These are phyloP conservation scores for Torymus tubicola DNA, from an alignment of 2,888 invertebrate species.

Conservation along the genomic window DNA sequence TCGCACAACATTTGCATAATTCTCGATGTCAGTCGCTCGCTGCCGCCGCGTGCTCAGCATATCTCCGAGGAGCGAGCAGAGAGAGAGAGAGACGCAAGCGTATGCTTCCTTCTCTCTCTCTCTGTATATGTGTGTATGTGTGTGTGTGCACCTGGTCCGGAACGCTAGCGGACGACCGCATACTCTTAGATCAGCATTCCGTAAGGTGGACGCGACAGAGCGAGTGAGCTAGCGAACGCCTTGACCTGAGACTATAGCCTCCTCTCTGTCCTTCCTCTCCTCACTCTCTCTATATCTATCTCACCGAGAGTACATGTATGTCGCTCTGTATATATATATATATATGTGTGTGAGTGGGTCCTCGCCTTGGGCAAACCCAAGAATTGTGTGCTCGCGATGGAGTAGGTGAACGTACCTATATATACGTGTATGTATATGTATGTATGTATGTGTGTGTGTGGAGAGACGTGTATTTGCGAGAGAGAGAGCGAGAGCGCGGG, in stretches of 20 bases:
- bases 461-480: neutral
- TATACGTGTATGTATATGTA: neutral
- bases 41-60: slow-evolving; percentile 60
- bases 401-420: neutral
- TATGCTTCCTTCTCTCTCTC: neutral
- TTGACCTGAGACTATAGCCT: neutral
- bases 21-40: slow-evolving; percentile 57
- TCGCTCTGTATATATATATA: too few species aligned
- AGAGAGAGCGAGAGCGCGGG: too few species aligned
- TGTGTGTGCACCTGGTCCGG: neutral
- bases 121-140: neutral
- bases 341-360: neutral
- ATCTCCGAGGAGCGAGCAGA: slow-evolving; percentile 41
- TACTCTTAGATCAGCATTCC: slow-evolving; percentile 62
- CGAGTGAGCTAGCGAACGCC: neutral
- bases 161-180: slow-evolving; percentile 36
- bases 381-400: too few species aligned
- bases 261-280: slow-evolving; percentile 16
- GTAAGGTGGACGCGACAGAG: neutral
- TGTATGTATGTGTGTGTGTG: neutral
- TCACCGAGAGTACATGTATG: too few species aligned
- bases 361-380: neutral
- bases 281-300: neutral
- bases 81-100: neutral
- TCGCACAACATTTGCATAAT: slow-evolving; percentile 62